Percentiles rank a stretch among this genome's conserved stretches.
These are phyloP conservation scores for Zygogramma bicolorata DNA, from an alignment of 2,888 invertebrate genomes.

Conservation along the genomic window DNA sequence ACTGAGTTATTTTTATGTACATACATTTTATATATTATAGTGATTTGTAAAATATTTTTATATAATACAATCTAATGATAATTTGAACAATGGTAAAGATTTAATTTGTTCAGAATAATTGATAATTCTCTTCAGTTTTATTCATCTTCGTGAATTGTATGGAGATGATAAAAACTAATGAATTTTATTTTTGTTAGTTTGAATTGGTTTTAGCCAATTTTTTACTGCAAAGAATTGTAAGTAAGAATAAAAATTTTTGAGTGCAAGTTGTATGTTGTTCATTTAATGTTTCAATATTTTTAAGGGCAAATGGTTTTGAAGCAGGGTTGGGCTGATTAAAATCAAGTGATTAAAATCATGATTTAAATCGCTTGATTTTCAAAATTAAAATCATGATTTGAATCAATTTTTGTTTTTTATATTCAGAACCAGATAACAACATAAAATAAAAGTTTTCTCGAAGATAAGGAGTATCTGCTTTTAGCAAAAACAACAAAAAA, in stretches of 20 bases:
- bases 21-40: background rate
- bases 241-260: conserved; percentile 9
- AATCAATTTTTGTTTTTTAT: too few species aligned
- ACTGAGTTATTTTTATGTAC: background rate
- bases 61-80: background rate
- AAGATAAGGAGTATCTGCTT: too few species aligned
- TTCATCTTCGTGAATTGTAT: background rate
- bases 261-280: background rate
- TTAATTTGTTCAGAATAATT: background rate
- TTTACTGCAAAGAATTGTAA: background rate
- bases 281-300: too few species aligned
- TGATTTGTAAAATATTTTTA: background rate
- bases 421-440: too few species aligned
- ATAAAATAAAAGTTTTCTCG: too few species aligned
- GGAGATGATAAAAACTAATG: background rate
- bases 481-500: too few species aligned
- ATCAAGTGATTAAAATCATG: too few species aligned
- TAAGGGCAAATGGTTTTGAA: too few species aligned
- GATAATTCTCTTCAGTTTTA: background rate
- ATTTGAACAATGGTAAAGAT: background rate
- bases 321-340: too few species aligned
- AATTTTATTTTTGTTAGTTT: background rate
- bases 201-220: background rate
- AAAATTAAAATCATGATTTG: too few species aligned
- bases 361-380: too few species aligned